phyloP scores from a whole-genome alignment of 2,797 vertebrate species.

The Sebastes cheni region DNA sequence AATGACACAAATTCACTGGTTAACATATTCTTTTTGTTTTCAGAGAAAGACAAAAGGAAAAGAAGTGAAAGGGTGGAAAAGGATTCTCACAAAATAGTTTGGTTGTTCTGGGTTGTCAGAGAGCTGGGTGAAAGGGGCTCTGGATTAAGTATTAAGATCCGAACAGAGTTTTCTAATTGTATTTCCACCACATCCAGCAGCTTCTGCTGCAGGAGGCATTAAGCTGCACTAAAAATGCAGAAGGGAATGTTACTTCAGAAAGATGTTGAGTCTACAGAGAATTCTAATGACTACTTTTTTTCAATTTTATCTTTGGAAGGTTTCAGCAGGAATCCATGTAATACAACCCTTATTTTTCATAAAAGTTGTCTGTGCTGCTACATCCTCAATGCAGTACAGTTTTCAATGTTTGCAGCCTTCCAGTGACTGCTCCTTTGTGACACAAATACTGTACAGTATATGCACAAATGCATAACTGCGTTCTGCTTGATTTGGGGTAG shows the following conservation, averaged over 20 bases:
- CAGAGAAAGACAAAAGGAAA: conserved; percentile 7
- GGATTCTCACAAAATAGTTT: conserved; percentile 36
- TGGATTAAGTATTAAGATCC: conserved; percentile 49
- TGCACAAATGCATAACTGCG: conserved; percentile 12
- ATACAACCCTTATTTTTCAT: background rate
- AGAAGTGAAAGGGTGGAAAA: background rate
- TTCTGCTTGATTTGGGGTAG: conserved; percentile 42
- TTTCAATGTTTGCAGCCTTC: background rate
- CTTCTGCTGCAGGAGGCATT: conserved; percentile 24
- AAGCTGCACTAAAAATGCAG: conserved; percentile 1
- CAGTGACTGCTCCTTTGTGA: background rate
- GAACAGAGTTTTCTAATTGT: conserved; percentile 39
- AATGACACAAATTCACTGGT: conserved; percentile 8
- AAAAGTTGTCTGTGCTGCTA: background rate
- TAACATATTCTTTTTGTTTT: background rate
- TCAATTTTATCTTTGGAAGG: background rate
- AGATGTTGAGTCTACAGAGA: conserved; percentile 9
- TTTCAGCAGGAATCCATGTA: background rate
- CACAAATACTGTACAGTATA: conserved; percentile 1
- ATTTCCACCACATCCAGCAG: conserved; percentile 33
- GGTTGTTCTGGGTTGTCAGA: conserved; percentile 16
- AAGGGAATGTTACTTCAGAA: conserved; percentile 15
- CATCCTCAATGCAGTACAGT: background rate
- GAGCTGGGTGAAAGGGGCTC: conserved; percentile 15
- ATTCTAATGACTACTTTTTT: conserved; percentile 13